These are phyloP conservation scores for Acromyrmex echinatior DNA, from an alignment of 1,140 invertebrate genomes.

Conservation along the genomic window DNA sequence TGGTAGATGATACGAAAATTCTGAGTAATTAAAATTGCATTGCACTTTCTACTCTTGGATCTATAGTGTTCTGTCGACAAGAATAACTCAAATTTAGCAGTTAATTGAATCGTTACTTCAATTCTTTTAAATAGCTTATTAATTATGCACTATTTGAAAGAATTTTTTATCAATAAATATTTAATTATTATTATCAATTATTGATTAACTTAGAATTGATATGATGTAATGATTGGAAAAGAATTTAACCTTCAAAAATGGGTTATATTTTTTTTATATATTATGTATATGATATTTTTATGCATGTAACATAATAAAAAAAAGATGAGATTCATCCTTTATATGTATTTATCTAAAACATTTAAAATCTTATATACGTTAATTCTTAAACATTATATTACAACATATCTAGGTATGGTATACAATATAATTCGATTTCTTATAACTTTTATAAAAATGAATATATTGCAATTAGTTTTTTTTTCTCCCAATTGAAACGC, in stretches of 20 bases:
- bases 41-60: neutral
- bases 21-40: neutral
- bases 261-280: neutral
- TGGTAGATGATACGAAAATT: conserved; percentile 76
- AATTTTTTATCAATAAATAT: neutral
- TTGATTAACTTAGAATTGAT: neutral
- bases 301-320: neutral
- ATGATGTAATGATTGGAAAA: neutral
- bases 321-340: neutral
- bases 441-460: too few relatives aligned
- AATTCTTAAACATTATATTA: too few relatives aligned
- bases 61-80: neutral
- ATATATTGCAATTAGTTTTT: too few relatives aligned
- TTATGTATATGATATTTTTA: conserved; percentile 6
- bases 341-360: neutral
- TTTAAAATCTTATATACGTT: neutral
- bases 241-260: neutral
- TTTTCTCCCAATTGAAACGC: too few relatives aligned
- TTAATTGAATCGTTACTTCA: neutral
- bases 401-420: too few relatives aligned
- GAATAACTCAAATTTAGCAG: conserved; percentile 26
- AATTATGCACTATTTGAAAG: neutral
- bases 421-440: too few relatives aligned
- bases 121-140: neutral
- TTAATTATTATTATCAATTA: conserved; percentile 8